Base-by-base conservation (phyloP, 2,797 vertebrate genomes). In the Parauchenoglanis punctatus region DNA sequence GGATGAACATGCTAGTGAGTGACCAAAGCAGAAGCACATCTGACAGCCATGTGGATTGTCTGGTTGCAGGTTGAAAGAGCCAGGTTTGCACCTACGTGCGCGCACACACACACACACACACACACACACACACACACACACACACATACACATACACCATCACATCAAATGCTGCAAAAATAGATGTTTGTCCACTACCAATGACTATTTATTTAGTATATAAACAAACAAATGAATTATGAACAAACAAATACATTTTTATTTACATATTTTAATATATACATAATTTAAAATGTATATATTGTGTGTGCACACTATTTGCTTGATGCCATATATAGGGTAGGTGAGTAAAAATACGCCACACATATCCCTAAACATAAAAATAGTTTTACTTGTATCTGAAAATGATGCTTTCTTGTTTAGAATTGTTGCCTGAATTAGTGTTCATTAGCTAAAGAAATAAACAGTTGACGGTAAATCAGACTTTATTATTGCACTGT, bases 21-120 rank as follows among this genome's bases (percentile, higher is more conserved):
- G 98, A n/a, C 97, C 97, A 0, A 94, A 97, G 92, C 98, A 99
- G 94, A 99, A 99, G 91, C 98, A 99, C 23, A 94, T 91, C 87
- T 93, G 95, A 92, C 98, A 99, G 81, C 98, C 97, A 0, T 84
- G 54, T 0, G 95, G 94, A 90, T 96, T 96, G 83, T 90, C 92
- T 77, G 91, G 88, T 89, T 97, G 96, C 3, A 98, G 93, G 92
- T 97, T 96, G 89, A 98, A 99, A 28, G 95, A 96, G 4, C 97
- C 98, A 0, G 95, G 97, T 84, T 96, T 97, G 91, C 98, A 99
- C 88, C 98, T 99, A 89, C 59, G n/a, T 1, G 46, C n/a, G 61
- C 4, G 83, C 13, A 83, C 67, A 65, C 65, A 72, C 23, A 63
- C 25, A 23, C 35, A 80, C 67, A 87, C n/a, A 85, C 65, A 72